Conservation (phyloP, 92 coral and sea anemone genomes). For the Bergia puertoricense region DNA sequence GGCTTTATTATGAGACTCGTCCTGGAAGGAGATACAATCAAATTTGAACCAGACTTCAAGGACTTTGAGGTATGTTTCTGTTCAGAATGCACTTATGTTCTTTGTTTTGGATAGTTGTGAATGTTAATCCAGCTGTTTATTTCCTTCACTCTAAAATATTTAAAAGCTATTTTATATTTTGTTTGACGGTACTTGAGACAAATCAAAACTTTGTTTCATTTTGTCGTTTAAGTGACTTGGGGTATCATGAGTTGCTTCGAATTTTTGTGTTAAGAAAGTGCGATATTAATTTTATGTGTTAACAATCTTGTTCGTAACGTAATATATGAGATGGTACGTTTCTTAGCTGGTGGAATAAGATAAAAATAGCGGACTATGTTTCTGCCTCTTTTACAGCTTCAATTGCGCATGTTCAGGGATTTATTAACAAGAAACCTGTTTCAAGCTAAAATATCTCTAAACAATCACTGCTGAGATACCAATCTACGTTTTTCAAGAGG, state of each 20-base stretch:
- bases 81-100: not conserved
- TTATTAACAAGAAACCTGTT: too few relatives aligned
- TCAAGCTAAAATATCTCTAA: too few relatives aligned
- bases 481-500: too few relatives aligned
- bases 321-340: not conserved
- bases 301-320: too few relatives aligned
- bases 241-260: not conserved
- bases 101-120: not conserved
- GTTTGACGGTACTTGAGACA: not conserved
- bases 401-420: too few relatives aligned
- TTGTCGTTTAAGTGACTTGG: not conserved
- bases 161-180: too few relatives aligned
- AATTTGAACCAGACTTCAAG: conserved; percentile 97
- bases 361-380: not conserved
- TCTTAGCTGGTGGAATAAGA: not conserved
- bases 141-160: not conserved
- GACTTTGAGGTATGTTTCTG: conserved; percentile 84
- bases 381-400: too few relatives aligned
- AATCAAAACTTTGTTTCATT: not conserved
- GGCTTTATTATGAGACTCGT: conserved; percentile 98
- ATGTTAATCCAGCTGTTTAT: too few relatives aligned
- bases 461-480: too few relatives aligned
- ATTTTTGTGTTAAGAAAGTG: not conserved
- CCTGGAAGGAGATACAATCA: conserved; percentile 92
- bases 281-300: not conserved